Evolutionary conservation across 1,140 invertebrate species (phyloP).

Genomic region (Aphis craccivora): DNA sequence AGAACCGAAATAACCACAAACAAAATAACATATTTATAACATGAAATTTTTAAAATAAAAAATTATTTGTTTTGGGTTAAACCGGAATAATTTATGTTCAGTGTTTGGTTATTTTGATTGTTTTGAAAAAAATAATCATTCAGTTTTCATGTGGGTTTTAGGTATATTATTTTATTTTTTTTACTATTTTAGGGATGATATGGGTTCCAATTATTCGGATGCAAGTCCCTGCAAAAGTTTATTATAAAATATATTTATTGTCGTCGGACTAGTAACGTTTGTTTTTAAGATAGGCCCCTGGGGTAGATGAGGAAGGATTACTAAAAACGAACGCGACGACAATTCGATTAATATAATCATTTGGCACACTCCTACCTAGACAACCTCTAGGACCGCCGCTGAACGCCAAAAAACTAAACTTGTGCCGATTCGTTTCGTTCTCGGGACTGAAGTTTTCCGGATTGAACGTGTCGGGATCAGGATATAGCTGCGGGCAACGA

Average conservation of each 20-base stretch:
- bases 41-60: neutral
- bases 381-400: constrained; percentile 72
- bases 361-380: constrained; percentile 65
- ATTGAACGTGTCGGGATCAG: constrained; percentile 71
- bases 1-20: neutral
- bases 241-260: neutral
- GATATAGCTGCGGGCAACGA: constrained; percentile 66
- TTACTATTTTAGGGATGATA: too few relatives aligned
- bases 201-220: neutral
- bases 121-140: neutral
- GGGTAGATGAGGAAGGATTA: too few relatives aligned
- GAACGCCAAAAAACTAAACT: constrained; percentile 71
- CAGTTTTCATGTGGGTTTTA: neutral
- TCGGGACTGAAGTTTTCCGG: constrained; percentile 74
- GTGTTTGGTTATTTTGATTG: too few relatives aligned
- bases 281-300: neutral
- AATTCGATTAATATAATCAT: constrained; percentile 18
- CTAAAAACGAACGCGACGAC: neutral
- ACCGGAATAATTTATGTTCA: too few relatives aligned
- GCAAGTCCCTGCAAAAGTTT: neutral
- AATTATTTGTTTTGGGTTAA: neutral
- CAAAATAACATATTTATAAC: neutral
- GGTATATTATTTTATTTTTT: neutral
- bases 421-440: constrained; percentile 65
- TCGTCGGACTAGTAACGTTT: neutral